These are phyloP conservation scores for Aphelocoma californica DNA, from an alignment of 2,797 vertebrate genomes.

Conservation along the genomic window DNA sequence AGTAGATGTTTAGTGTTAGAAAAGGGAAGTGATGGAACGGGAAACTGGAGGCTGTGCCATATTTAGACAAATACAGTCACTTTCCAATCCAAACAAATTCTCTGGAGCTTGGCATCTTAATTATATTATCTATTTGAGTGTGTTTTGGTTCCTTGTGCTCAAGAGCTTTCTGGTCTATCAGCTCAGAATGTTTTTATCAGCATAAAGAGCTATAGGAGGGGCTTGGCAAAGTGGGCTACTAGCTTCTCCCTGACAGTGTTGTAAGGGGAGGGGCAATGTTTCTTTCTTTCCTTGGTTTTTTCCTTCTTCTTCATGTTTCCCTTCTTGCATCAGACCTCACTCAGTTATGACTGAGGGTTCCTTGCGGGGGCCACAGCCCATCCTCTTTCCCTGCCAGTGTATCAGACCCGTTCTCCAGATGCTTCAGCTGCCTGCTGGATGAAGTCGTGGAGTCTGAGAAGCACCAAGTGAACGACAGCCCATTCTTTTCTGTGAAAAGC, in stretches of 20 bases:
- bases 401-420: accelerated
- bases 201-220: neutral
- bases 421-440: neutral
- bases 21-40: neutral
- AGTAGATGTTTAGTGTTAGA: neutral
- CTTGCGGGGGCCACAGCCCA: neutral
- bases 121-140: neutral
- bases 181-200: neutral
- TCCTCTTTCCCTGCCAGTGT: neutral
- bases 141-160: neutral
- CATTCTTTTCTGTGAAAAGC: neutral
- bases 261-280: accelerated
- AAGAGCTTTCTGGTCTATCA: neutral
- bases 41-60: neutral
- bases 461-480: accelerated
- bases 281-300: neutral
- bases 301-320: accelerated
- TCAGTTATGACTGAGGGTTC: neutral
- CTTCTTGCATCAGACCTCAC: neutral
- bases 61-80: neutral
- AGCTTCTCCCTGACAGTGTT: neutral
- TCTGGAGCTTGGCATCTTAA: neutral
- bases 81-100: neutral
- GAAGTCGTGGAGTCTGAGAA: neutral
- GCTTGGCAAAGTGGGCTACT: neutral